Conservation (phyloP, 2,113 vertebrate species). For the Noturus placidus region DNA sequence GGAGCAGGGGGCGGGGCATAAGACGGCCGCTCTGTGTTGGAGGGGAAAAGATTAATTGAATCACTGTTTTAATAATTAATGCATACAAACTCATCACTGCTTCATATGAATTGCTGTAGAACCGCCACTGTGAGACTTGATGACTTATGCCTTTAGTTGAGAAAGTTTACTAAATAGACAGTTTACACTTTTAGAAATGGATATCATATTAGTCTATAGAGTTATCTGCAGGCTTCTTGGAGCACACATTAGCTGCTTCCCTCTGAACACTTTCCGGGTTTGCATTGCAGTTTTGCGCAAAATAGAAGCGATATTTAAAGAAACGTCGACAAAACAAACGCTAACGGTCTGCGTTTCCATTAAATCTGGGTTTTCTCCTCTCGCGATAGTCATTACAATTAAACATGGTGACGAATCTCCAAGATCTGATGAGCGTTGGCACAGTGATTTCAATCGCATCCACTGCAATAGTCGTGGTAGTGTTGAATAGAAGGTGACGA, state of each 20-base stretch:
- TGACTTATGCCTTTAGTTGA: too few species aligned
- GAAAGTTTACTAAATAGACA: not conserved
- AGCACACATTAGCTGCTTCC: not conserved
- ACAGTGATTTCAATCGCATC: too few species aligned
- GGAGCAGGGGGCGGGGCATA: constrained; percentile 96
- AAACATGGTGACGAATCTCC: too few species aligned
- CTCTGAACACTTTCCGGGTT: not conserved
- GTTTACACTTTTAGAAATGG: not conserved
- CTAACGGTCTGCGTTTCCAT: too few species aligned
- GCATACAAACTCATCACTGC: not conserved
- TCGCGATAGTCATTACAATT: too few species aligned
- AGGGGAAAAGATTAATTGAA: constrained; percentile 19
- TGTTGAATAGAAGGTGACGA: too few species aligned
- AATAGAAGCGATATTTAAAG: too few species aligned
- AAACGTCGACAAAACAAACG: too few species aligned
- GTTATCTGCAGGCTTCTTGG: not conserved
- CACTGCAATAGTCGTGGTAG: too few species aligned
- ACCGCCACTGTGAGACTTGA: not conserved
- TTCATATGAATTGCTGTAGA: not conserved
- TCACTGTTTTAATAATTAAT: not conserved
- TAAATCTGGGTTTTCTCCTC: too few species aligned
- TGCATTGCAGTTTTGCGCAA: too few species aligned
- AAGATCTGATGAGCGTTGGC: too few species aligned
- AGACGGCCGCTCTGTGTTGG: constrained; percentile 89
- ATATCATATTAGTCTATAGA: not conserved